Percentiles rank a stretch among this genome's conserved stretches.
Evolutionary conservation across 2,113 vertebrate genomes (phyloP).

Genomic region (Halichoerus grypus): DNA sequence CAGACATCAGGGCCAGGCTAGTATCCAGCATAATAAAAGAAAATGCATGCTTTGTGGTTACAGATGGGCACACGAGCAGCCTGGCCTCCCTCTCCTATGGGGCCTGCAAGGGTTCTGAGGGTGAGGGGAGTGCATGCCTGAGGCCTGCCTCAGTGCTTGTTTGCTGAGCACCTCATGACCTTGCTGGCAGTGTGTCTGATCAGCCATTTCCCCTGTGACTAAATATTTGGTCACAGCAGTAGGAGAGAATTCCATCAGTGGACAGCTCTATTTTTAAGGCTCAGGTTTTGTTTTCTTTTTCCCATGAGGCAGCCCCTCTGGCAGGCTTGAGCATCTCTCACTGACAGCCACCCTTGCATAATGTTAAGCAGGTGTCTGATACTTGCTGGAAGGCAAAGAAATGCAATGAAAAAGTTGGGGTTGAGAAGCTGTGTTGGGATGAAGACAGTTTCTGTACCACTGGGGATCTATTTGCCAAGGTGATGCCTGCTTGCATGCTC

Average conservation of each 20-base stretch:
- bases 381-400: not conserved
- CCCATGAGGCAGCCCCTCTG: not conserved
- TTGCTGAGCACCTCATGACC: conserved; percentile 26
- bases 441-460: not conserved
- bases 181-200: conserved; percentile 45
- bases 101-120: not conserved
- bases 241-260: conserved; percentile 36
- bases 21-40: conserved; percentile 64
- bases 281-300: not conserved
- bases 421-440: not conserved
- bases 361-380: not conserved
- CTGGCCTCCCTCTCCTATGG: conserved; percentile 45
- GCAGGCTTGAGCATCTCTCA: not conserved
- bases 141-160: not conserved
- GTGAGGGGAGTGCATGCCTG: too few species aligned
- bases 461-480: not conserved
- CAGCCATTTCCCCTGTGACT: conserved; percentile 40
- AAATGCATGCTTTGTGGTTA: conserved; percentile 66
- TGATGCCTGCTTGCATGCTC: not conserved
- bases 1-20: conserved; percentile 69
- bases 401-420: not conserved
- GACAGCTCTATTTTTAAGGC: conserved; percentile 59
- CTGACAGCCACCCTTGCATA: not conserved
- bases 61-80: conserved; percentile 45
- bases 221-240: conserved; percentile 48